Conservation (phyloP, 2,113 vertebrate species). For the Panthera leo region DNA sequence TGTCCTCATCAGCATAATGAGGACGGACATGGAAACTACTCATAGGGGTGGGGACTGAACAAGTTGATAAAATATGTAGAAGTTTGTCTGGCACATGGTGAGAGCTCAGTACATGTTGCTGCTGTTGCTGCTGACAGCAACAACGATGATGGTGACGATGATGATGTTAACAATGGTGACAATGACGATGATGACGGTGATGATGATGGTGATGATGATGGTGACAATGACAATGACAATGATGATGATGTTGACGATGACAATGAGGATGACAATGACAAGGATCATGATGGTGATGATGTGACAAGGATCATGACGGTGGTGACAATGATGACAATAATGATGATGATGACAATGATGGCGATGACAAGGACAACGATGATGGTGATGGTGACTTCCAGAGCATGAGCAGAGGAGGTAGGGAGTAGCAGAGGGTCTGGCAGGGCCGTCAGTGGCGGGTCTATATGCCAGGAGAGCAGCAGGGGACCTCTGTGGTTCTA, state of each 20-base stretch:
- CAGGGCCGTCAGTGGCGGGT: neutral
- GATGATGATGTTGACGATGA: neutral
- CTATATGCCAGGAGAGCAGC: neutral
- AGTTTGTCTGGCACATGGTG: neutral
- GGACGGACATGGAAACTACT: neutral
- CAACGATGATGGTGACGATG: neutral
- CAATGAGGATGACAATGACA: too few species aligned
- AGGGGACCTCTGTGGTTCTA: neutral
- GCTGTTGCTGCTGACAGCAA: neutral
- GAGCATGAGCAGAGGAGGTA: neutral
- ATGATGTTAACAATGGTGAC: neutral
- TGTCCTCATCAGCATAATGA: neutral
- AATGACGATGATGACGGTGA: neutral
- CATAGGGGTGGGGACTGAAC: neutral
- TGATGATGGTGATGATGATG: fast-evolving
- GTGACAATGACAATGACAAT: neutral
- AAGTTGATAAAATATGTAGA: fast-evolving
- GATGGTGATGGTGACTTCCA: neutral
- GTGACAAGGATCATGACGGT: neutral
- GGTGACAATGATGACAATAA: neutral
- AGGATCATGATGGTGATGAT: neutral
- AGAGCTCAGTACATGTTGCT: neutral
- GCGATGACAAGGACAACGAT: neutral
- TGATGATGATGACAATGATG: neutral
- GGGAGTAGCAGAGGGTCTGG: too few species aligned